Evolutionary conservation across 2,888 invertebrate genomes (phyloP), one percentile per base, ranked within the genome.

Genomic region (Meandrusa payeni): DNA sequence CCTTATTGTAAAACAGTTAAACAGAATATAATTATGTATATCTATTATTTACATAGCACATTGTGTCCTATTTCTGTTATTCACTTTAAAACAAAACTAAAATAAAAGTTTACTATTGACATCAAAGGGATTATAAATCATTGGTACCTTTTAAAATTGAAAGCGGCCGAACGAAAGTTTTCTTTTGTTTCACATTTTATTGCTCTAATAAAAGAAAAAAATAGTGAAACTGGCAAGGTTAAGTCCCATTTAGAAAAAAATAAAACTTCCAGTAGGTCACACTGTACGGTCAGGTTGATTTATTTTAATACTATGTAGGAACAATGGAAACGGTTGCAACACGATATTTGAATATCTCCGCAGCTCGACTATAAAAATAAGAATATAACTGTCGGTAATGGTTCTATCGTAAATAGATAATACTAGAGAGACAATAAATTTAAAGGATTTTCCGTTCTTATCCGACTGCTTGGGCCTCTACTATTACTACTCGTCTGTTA

Each of bases 151-250:
- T 55, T 42, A 59, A 66, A 70, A 70, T 57, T 46, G 66, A 69
- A 69, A 71, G 68, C 60, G 12, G n/a, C 41, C 32, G 62, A 66
- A 58, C 55, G 68, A 73, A 70, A 73, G 71, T 65, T 44, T 41
- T 10, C 38, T 52, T 57, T 64, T 59, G 55, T 57, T 49, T 48
- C 48, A 33, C 28, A 12, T 6, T 12, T 24, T 43, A 22, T 26
- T 22, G 15, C 27, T 36, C 34, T 36, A 32, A 22, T 37, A 38
- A 38, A 31, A 27, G 11, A 43, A 28, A 47, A n/a, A 47, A 42
- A 43, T 41, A 42, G 38, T 37, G 44, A 49, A 53, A 55, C 51
- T 9, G 44, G 13, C 37, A 38, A 38, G 13, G 38, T 38, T 10
- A 27, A 27, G n/a, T 9, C 7, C 11, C 47, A 45, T 41, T 28